Base-by-base conservation (phyloP, 2,797 vertebrate genomes). In the Crocidura indochinensis region DNA sequence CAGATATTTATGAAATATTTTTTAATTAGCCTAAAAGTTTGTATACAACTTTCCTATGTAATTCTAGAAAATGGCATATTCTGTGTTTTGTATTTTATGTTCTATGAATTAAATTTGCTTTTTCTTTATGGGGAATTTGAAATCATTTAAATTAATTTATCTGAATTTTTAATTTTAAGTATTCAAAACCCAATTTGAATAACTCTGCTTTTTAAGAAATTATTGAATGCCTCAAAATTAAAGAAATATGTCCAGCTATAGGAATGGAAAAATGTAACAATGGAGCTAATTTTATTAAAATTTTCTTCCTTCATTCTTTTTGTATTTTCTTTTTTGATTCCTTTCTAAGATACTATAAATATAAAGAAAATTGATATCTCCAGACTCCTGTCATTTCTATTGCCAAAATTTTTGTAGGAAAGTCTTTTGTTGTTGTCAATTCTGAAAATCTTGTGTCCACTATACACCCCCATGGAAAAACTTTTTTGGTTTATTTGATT, bases 401-500 rank as follows among this genome's bases (percentile, higher is more conserved):
- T 92, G 15, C 26, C 46, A 78, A 38, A 53, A 75, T 74, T 84
- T 71, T 24, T 82, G 74, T 67, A 79, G 67, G 46, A 84, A 72
- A 88, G 46, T 0, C 4, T 29, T 8, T 65, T 69, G 12, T 69
- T 60, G 4, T 62, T 82, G 72, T 51, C 24, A 67, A 53, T 49
- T 51, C 4, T n/a, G 26, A 75, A 79, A 76, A 75, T 72, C 31
- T 38, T 60, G 20, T 60, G 56, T 60, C 20, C 22, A 60, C 17
- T 60, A 60, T 38, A 38, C 5, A 38, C 38, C 38, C 38, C 97
- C 96, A 98, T 98, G 98, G 85, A 97, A 97, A 97, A 93, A 79
- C 93, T 96, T 96, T 96, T 97, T 98, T 99, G 98, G 98, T 99
- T 99, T 99, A 99, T 99, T 99, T 98, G 98, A n/a, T 98, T 98